Conservation (phyloP, 2,113 vertebrate genomes). For the Hipposideros armiger region DNA sequence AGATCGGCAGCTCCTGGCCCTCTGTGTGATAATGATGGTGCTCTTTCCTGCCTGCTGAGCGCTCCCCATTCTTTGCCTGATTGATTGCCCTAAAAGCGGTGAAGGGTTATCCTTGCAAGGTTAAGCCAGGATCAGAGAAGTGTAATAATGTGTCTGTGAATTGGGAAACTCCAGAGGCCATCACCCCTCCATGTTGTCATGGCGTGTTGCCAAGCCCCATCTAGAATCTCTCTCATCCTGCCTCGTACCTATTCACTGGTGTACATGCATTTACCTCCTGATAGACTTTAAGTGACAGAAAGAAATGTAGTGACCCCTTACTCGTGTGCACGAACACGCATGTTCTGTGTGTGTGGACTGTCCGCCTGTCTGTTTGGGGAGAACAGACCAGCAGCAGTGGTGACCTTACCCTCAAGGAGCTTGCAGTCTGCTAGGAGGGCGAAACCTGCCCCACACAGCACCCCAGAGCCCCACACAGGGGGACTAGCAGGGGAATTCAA, state of each 20-base stretch:
- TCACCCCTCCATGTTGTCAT: rapidly evolving
- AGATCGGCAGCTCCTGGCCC: rapidly evolving
- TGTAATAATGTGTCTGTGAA: background rate
- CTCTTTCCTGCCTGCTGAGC: rapidly evolving
- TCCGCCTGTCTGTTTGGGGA: background rate
- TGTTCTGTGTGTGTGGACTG: rapidly evolving
- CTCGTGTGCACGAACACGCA: rapidly evolving
- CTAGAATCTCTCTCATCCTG: too few relatives aligned
- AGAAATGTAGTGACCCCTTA: too few relatives aligned
- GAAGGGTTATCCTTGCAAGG: background rate
- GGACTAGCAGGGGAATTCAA: too few relatives aligned
- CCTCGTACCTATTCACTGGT: rapidly evolving
- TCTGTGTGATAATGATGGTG: rapidly evolving
- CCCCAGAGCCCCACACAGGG: background rate
- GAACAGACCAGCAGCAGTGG: rapidly evolving
- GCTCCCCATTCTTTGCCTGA: background rate
- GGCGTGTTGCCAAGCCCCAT: rapidly evolving
- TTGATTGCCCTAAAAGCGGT: rapidly evolving
- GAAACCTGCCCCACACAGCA: background rate
- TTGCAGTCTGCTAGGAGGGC: background rate
- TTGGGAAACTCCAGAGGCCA: background rate
- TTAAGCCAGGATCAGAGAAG: too few relatives aligned
- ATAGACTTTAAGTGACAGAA: background rate
- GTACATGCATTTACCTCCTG: background rate
- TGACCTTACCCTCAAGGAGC: background rate